A percentile compares a stretch with the other conserved stretches of the same genome.
Evolutionary conservation across 2,888 invertebrate species (phyloP).

Genomic region (Lacanobia wlatinum): DNA sequence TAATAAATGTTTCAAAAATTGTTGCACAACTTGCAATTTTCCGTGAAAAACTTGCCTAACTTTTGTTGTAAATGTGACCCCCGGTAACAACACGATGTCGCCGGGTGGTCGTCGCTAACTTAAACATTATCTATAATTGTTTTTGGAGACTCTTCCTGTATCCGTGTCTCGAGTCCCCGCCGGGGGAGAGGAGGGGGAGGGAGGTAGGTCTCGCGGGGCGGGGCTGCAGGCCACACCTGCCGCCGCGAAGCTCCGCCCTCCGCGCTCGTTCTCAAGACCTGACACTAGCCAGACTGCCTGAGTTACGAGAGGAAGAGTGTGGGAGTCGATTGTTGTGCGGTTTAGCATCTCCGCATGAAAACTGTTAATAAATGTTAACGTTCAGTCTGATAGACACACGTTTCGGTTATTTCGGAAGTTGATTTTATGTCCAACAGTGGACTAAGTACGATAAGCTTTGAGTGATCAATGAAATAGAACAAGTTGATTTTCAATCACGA

Average conservation of each 20-base stretch:
- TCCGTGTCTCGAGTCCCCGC: neutral
- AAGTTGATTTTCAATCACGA: neutral
- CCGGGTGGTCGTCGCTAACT: neutral
- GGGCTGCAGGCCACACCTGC: slow-evolving; percentile 74
- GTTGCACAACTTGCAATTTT: neutral
- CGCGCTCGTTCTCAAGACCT: slow-evolving; percentile 54
- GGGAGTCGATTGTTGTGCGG: neutral
- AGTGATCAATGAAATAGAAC: neutral
- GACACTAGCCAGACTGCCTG: slow-evolving; percentile 40
- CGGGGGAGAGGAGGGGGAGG: slow-evolving; percentile 12
- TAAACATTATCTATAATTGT: slow-evolving; percentile 6
- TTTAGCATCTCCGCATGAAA: neutral
- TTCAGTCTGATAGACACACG: neutral
- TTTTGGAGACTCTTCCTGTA: slow-evolving; percentile 23
- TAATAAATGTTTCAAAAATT: neutral
- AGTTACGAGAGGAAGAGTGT: slow-evolving; percentile 60
- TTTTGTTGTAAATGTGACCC: no score
- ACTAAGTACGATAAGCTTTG: neutral
- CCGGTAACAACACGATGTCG: rapidly evolving
- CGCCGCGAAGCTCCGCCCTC: slow-evolving; percentile 69
- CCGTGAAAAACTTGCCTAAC: neutral
- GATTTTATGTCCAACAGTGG: neutral
- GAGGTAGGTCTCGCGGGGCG: slow-evolving; percentile 55
- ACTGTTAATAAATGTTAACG: neutral
- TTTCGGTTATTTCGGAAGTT: neutral